Percentiles rank a stretch among this genome's conserved stretches.
Evolutionary conservation across 1,140 invertebrate genomes (phyloP).

Genomic region (Euglossa dilemma): DNA sequence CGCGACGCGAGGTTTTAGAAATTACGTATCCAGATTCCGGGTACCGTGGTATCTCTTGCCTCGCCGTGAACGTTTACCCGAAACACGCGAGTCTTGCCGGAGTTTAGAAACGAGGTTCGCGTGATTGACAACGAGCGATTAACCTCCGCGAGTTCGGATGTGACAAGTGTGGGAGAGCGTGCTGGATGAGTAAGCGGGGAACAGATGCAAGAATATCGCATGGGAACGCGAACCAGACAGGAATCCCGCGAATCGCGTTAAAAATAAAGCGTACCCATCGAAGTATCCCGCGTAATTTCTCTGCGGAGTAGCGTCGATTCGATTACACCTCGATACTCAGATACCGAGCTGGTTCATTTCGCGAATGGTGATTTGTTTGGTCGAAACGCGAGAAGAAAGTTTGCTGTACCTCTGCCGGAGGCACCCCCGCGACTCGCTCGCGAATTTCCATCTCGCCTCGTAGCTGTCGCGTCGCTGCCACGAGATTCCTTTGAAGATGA

Average conservation of each 20-base stretch:
- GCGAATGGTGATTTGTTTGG: too few relatives aligned
- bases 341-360: too few relatives aligned
- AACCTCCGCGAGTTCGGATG: conserved; percentile 7
- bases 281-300: too few relatives aligned
- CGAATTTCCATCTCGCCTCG: not conserved
- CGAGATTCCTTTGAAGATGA: not conserved
- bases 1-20: too few relatives aligned
- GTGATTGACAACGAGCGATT: conserved; percentile 23
- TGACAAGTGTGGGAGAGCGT: conserved; percentile 23
- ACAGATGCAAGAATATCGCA: not conserved
- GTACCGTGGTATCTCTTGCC: not conserved
- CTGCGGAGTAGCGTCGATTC: too few relatives aligned
- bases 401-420: too few relatives aligned
- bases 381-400: too few relatives aligned
- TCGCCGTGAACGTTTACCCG: not conserved
- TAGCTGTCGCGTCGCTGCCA: not conserved
- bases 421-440: not conserved
- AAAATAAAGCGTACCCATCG: not conserved
- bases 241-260: not conserved
- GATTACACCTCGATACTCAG: too few relatives aligned
- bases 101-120: not conserved
- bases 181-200: conserved; percentile 4
- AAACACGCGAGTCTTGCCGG: not conserved
- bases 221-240: not conserved
- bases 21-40: too few relatives aligned